Evolutionary conservation across 2,797 vertebrate species (phyloP).

Genomic region (Tympanoctomys barrerae): DNA sequence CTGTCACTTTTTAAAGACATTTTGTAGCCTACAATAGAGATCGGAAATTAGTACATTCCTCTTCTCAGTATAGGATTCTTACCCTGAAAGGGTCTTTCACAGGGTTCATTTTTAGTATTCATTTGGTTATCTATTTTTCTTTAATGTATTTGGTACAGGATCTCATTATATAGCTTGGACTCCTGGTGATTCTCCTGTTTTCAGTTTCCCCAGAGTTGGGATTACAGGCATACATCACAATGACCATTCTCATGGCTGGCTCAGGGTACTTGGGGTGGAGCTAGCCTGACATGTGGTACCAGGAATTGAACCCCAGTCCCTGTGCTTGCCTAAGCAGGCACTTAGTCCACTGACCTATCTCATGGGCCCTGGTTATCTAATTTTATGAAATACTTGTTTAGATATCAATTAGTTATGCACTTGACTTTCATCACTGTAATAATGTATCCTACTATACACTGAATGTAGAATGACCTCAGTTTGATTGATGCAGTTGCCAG

Average conservation of each 20-base stretch:
- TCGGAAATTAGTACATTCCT: not conserved
- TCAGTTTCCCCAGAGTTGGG: no score
- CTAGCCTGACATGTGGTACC: no score
- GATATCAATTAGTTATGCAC: not conserved
- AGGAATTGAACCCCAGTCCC: no score
- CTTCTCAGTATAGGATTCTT: not conserved
- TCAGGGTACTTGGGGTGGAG: no score
- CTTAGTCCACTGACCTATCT: no score
- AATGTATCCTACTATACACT: not conserved
- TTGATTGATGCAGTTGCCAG: not conserved
- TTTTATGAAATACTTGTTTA: not conserved
- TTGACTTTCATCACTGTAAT: not conserved
- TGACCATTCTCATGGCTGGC: no score
- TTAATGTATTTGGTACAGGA: no score
- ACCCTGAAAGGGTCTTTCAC: not conserved
- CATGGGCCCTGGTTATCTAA: no score
- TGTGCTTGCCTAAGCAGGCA: no score
- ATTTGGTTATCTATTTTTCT: not conserved
- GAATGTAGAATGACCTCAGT: not conserved
- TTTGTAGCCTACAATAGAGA: not conserved
- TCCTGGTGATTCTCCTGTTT: no score
- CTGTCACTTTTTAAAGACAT: not conserved
- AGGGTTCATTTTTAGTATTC: not conserved
- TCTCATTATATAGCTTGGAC: no score
- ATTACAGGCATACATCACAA: no score